These are phyloP conservation scores for Climacteris rufus DNA, from an alignment of 2,113 vertebrate genomes.

Conservation along the genomic window DNA sequence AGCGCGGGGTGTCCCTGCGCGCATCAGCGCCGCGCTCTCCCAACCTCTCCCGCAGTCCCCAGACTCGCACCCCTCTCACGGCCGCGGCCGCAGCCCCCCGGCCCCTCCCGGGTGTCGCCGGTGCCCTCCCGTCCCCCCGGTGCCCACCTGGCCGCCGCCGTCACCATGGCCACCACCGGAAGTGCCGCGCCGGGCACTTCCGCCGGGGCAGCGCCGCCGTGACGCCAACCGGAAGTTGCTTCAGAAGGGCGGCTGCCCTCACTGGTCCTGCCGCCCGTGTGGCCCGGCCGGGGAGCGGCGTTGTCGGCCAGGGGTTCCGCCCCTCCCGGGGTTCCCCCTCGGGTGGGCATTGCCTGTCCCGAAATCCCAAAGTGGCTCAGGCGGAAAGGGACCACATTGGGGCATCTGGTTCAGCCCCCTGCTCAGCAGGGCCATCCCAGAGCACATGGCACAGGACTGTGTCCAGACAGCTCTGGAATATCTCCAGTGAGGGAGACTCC, in stretches of 20 bases:
- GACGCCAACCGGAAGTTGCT: fast-evolving
- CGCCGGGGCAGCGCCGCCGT: fast-evolving
- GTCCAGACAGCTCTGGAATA: no score
- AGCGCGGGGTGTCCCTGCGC: background rate
- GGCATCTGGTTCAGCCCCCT: background rate
- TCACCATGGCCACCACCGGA: slow-evolving; percentile 49
- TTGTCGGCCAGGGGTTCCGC: fast-evolving
- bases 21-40: background rate
- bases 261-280: fast-evolving
- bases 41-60: fast-evolving
- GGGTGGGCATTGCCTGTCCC: fast-evolving
- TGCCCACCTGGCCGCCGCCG: slow-evolving; percentile 18
- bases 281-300: background rate
- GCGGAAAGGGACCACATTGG: background rate
- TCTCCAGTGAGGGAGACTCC: background rate
- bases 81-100: background rate
- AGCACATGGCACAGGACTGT: background rate
- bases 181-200: fast-evolving
- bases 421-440: background rate
- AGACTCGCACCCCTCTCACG: fast-evolving
- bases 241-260: fast-evolving
- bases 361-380: background rate
- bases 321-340: fast-evolving
- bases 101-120: background rate
- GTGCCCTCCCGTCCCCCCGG: background rate